Base-by-base conservation (phyloP, 1,140 invertebrate species). In the Palaemon carinicauda region DNA sequence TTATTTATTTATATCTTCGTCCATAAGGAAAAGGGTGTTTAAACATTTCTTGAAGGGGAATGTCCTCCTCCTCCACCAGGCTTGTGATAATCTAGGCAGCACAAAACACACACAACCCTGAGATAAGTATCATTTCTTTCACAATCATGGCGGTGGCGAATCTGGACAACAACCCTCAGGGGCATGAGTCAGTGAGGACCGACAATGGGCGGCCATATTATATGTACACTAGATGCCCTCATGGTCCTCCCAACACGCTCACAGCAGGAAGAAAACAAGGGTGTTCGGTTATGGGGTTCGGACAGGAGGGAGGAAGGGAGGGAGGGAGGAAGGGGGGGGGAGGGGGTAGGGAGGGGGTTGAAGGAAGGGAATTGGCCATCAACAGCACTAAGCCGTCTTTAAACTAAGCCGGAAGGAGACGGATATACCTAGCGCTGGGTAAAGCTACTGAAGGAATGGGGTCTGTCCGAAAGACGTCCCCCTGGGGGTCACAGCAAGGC, bases 61-160 rank as follows among this genome's bases (percentile, higher is more conserved):
- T n/a, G n/a, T 69, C 60, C 60, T n/a, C 41, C 53, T 19, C 27
- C 19, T 10, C 53, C 12, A 15, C 69, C 41, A 50, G 75, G 27
- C 56, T 79, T 53, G 77, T 71, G 84, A 73, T 73, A 54, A 79
- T 74, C 33, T 52, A 78, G 60, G 84, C 84, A 80, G 60, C 84
- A 86, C 84, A 86, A 86, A 41, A 86, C 84, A 86, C 83, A 86
- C 78, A 86, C 84, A 86, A 86, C 84, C 84, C 84, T 86, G 84
- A 86, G 84, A 86, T 86, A 80, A 86, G 84, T 82, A 86, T 80
- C 54, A 80, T 86, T 80, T 80, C 77, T 86, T 86, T 78, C 65
- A 79, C 82, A 78, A 65, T 85, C 74, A 31, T 79, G 82, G 82
- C 74, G 74, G 29, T 74, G 75, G 10, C 75, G 52, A 12, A 27